Conservation (phyloP, 2,113 vertebrate genomes). For the Malaclemys terrapin region DNA sequence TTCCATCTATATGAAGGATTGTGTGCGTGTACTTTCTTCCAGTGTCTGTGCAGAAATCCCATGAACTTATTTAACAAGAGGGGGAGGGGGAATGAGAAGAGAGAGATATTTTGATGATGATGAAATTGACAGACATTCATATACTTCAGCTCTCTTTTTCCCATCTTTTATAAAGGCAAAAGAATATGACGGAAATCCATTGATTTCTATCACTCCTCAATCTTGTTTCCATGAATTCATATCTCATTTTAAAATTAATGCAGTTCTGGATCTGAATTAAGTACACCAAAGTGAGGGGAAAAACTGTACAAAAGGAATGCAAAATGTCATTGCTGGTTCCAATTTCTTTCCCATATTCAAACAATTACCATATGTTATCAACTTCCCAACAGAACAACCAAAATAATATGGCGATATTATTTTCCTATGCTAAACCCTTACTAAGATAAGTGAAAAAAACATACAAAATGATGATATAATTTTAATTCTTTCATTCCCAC, state of each 20-base stretch:
- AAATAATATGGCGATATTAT: not conserved
- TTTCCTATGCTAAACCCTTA: constrained; percentile 29
- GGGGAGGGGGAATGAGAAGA: not conserved
- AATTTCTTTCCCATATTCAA: constrained; percentile 33
- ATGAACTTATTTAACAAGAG: not conserved
- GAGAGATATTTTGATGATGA: not conserved
- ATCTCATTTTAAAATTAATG: constrained; percentile 53
- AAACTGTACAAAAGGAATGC: constrained; percentile 27
- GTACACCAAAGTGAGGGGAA: constrained; percentile 3
- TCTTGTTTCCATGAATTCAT: constrained; percentile 2
- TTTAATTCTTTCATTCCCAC: constrained; percentile 10
- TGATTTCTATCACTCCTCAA: not conserved
- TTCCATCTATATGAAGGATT: not conserved
- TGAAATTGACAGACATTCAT: not conserved
- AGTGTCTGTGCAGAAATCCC: not conserved
- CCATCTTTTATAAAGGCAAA: not conserved
- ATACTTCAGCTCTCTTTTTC: not conserved
- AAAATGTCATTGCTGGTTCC: constrained; percentile 36
- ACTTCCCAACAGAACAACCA: not conserved
- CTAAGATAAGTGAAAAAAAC: constrained; percentile 5
- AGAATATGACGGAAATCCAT: not conserved
- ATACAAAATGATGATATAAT: not conserved
- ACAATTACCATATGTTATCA: constrained; percentile 10
- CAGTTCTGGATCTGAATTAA: constrained; percentile 8
- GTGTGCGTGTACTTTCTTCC: not conserved